Evolutionary conservation across 2,888 invertebrate species (phyloP), one percentile per base, ranked within the genome.

Genomic region (Sinhomidia bicolor): DNA sequence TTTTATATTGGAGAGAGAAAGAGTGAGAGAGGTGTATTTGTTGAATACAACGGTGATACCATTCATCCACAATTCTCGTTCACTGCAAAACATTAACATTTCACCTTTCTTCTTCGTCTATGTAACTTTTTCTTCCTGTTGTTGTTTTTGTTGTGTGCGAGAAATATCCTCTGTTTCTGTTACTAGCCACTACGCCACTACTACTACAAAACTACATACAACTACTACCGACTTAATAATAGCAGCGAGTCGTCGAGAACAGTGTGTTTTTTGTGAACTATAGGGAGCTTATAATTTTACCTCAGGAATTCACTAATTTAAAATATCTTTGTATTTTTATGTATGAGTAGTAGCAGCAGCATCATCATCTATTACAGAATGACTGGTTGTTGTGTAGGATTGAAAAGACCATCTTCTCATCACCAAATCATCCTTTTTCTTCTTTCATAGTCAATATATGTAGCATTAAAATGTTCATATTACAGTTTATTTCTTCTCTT

Each of bases 251-350:
- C 36, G 29, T 7, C 12, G 68, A 36, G 68, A 68, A 2, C 47
- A 47, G 44, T 74, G 44, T 74, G 74, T 23, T 74, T 44, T 26
- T 74, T 26, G 23, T 36, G 47, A 23, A 20, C 17, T 12, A 12
- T 32, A 80, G 68, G 12, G 9, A 47, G 51, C 74, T 51, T n/a
- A 47, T 12, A 17, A 29, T 47, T 81, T 74, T 81, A 80, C 65
- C 81, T 86, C 17, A 86, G 86, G 86, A 86, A 86, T 86, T 86
- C 86, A 71, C 86, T 86, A 86, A 86, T 86, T 85, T 60, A 68
- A 57, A 85, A 79, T 85, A 83, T 47, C 68, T 36, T 47, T 3
- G 26, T 51, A 41, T 54, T 82, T 71, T 71, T 51, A 47, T 36
- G 29, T 47, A 47, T 51, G 36, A 23, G 47, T n/a, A n/a, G n/a